Evolutionary conservation across 2,888 invertebrate genomes (phyloP).

Genomic region (Cybosia mesomella): DNA sequence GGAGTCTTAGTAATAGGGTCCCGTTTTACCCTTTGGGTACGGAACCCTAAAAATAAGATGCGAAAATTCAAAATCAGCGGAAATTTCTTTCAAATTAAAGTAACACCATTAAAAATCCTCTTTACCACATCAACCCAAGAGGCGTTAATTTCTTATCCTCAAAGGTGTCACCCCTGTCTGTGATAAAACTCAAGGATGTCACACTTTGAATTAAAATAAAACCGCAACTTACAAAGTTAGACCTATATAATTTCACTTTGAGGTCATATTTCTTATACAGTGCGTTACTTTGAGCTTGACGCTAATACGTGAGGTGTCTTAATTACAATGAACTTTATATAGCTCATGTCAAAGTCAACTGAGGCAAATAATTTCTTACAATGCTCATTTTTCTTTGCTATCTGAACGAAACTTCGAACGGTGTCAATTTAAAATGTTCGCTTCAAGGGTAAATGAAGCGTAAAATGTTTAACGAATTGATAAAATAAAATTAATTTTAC

Average conservation of each 20-base stretch:
- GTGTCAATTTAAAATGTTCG: constrained; percentile 19
- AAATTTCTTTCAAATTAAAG: not conserved
- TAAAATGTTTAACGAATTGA: constrained; percentile 17
- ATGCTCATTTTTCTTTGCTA: constrained; percentile 19
- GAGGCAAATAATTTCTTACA: constrained; percentile 17
- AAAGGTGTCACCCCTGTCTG: constrained; percentile 28
- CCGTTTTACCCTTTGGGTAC: no score
- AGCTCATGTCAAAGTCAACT: constrained; percentile 14
- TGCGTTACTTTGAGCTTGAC: constrained; percentile 31
- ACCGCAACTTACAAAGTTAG: constrained; percentile 26
- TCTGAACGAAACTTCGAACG: constrained; percentile 17
- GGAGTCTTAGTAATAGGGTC: no score
- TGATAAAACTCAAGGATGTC: constrained; percentile 31
- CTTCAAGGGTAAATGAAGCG: constrained; percentile 10
- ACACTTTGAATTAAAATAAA: constrained; percentile 43
- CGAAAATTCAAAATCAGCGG: not conserved
- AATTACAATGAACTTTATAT: constrained; percentile 24
- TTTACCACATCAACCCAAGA: not conserved
- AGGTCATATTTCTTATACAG: constrained; percentile 25
- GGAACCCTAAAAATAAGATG: not conserved
- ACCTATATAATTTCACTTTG: constrained; percentile 34
- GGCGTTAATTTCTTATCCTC: constrained; percentile 19
- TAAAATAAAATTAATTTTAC: constrained; percentile 8
- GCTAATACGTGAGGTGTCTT: constrained; percentile 21
- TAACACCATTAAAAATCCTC: constrained; percentile 15